Evolutionary conservation across 2,888 invertebrate genomes (phyloP), one percentile per base, ranked within the genome.

Genomic region (Dorcus hopei): DNA sequence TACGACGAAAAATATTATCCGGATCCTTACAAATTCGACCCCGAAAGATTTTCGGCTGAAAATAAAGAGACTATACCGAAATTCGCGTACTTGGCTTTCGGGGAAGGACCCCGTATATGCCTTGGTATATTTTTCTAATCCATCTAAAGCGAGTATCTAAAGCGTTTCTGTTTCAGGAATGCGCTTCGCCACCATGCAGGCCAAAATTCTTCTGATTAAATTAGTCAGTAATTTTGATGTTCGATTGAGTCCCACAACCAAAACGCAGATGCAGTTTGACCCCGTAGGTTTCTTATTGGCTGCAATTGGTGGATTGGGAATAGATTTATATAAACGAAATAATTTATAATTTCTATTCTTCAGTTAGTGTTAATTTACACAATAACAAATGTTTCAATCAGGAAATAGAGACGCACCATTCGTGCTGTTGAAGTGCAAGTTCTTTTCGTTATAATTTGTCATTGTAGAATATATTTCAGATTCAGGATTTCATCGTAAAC

Each of bases 51-150:
- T 65, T 64, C 63, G 1, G 67, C 67, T 1, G 72, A 72, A 45
- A 70, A 69, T 23, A 73, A 70, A 50, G 61, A 62, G 2, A 64
- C 62, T 9, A 58, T 70, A 4, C 62, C 62, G 9, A 70, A 69
- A 43, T 70, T 64, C 52, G 61, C 64, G 11, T 72, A 62, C 59
- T 47, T 70, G 59, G 68, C 69, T 0, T 68, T 72, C 40, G 69
- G 70, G 8, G 70, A 70, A 45, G 72, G 72, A 4, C 72, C 72
- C 6, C 59, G 70, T 43, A 60, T 61, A 49, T 72, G 71, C 55
- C 47, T 72, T 51, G 71, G 72, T 71, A 59, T 51, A 23, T 61
- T 39, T 41, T n/a, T 11, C 7, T 41, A 41, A 5, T 11, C 14
- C 9, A 14, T 41, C 41, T 0, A n/a, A 33, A 33, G 11, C 1